phyloP scores from a whole-genome alignment of 2,113 vertebrate genomes.

The Hydrochoerus hydrochaeris region DNA sequence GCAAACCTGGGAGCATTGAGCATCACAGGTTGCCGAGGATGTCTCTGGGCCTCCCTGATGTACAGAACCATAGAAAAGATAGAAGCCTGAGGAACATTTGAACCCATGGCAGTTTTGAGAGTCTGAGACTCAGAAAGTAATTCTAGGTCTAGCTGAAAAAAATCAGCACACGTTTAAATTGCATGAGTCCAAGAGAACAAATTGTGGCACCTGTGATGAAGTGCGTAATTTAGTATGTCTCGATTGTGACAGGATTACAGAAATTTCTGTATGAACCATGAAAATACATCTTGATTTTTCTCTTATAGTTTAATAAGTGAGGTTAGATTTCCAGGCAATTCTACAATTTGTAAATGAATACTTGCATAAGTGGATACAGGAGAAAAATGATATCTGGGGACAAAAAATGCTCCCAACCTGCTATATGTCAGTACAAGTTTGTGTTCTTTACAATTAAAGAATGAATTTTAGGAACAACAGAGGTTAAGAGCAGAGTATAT shows the following conservation, averaged over 20 bases:
- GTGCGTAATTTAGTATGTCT: not conserved
- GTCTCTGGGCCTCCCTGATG: not conserved
- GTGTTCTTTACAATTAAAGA: too few species aligned
- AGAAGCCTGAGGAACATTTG: not conserved
- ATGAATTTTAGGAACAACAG: too few species aligned
- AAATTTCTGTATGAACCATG: not conserved
- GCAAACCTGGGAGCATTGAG: not conserved
- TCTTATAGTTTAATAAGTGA: not conserved
- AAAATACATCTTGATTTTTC: not conserved
- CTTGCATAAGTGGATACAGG: not conserved
- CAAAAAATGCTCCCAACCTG: too few species aligned
- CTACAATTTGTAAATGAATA: not conserved
- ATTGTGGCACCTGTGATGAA: not conserved
- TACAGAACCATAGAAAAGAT: not conserved
- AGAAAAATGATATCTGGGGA: not conserved
- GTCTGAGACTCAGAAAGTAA: not conserved
- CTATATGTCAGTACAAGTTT: too few species aligned
- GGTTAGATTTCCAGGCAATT: not conserved
- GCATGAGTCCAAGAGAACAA: not conserved
- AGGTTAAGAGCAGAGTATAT: too few species aligned
- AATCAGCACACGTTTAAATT: not conserved
- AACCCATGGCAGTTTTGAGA: not conserved
- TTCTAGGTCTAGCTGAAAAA: rapidly evolving
- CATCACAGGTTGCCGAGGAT: not conserved
- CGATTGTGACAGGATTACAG: not conserved